Evolutionary conservation across 2,797 vertebrate species (phyloP).

Genomic region (Taeniopygia guttata): DNA sequence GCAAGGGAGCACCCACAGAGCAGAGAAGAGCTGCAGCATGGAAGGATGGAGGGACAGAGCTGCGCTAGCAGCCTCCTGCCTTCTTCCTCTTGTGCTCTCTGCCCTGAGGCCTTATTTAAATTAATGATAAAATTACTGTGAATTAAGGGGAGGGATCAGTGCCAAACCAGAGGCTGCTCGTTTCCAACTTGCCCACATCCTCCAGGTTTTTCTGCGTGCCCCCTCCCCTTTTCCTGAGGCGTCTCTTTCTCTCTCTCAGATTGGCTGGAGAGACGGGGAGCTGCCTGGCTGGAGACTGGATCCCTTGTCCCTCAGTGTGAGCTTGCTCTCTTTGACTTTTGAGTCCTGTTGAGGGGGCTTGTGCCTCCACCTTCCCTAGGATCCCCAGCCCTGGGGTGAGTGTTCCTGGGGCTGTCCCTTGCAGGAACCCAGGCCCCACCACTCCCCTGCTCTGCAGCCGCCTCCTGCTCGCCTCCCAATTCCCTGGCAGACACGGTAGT

Average conservation of each 20-base stretch:
- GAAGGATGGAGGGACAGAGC: not conserved
- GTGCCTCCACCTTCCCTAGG: not conserved
- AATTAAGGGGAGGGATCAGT: slow-evolving; percentile 40
- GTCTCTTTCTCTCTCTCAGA: not conserved
- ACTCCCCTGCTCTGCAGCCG: not conserved
- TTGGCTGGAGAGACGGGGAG: not conserved
- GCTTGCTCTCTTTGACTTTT: not conserved
- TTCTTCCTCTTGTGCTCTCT: not conserved
- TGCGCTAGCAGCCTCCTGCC: not conserved
- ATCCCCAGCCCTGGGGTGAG: not conserved
- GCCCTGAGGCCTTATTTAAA: slow-evolving; percentile 25
- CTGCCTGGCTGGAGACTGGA: not conserved
- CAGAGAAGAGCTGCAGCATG: not conserved
- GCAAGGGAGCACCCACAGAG: fast-evolving
- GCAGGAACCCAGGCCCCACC: not conserved
- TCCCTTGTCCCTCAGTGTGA: not conserved
- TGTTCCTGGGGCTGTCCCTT: not conserved
- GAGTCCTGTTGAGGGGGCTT: not conserved
- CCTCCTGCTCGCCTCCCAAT: not conserved
- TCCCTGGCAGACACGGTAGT: slow-evolving; percentile 28
- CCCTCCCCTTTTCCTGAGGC: not conserved
- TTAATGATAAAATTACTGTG: slow-evolving; percentile 27
- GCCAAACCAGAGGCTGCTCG: slow-evolving; percentile 31
- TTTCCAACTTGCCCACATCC: slow-evolving; percentile 16
- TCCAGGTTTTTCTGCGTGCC: not conserved